A percentile compares a stretch with the other conserved stretches of the same genome.
Evolutionary conservation across 2,113 vertebrate genomes (phyloP).

Genomic region (Mionectes macconnelli): DNA sequence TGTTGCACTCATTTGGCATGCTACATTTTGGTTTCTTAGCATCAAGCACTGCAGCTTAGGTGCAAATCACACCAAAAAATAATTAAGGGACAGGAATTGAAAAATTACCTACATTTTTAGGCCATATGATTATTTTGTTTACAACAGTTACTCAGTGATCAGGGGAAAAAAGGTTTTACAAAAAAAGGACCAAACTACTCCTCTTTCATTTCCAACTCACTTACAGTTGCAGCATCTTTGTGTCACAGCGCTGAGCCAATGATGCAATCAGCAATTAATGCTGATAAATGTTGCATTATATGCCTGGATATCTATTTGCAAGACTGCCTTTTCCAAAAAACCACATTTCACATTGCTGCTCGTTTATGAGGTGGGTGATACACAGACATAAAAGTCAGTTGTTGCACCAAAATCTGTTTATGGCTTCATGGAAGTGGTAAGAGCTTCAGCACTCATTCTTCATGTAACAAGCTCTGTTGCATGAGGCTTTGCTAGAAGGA

Average conservation of each 20-base stretch:
- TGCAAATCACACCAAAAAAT: background rate
- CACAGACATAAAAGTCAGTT: background rate
- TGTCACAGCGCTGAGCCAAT: fast-evolving
- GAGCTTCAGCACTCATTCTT: background rate
- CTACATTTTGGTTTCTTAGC: background rate
- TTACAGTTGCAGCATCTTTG: background rate
- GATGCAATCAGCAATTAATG: background rate
- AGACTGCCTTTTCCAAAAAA: background rate
- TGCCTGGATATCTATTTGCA: background rate
- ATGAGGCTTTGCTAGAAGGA: background rate
- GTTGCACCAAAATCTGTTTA: background rate
- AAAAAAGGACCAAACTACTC: background rate
- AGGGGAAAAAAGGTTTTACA: background rate
- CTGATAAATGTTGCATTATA: background rate
- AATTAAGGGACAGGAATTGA: background rate
- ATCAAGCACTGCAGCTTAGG: background rate
- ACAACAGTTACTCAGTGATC: background rate
- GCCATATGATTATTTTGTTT: background rate
- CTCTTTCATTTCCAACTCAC: background rate
- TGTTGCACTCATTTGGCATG: background rate
- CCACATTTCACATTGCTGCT: background rate
- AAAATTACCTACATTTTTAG: background rate
- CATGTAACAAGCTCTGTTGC: background rate
- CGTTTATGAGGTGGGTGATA: background rate
- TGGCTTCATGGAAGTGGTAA: background rate